Conservation (phyloP, 2,113 vertebrate genomes). For the Dissostichus mawsoni region DNA sequence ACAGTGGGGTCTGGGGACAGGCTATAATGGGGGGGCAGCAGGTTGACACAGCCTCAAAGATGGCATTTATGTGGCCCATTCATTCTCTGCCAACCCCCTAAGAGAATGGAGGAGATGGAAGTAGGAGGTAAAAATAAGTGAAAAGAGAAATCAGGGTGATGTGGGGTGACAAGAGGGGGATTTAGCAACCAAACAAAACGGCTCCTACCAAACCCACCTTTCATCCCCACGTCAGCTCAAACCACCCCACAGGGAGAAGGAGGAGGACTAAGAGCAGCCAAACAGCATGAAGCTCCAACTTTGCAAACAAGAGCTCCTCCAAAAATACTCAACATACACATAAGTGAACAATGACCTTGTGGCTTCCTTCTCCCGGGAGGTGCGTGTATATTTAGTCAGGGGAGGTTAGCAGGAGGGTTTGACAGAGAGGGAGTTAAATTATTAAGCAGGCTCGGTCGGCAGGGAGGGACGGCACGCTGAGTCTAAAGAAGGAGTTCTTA, state of each 20-base stretch:
- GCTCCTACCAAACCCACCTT: conserved; percentile 44
- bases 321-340: conserved; percentile 16
- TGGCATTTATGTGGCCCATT: conserved; percentile 43
- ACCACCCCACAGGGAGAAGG: conserved; percentile 22
- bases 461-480: conserved; percentile 49
- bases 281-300: conserved; percentile 33
- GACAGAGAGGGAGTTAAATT: conserved; percentile 65
- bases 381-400: conserved; percentile 63
- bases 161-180: not conserved
- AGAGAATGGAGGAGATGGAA: not conserved
- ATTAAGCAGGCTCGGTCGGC: conserved; percentile 62
- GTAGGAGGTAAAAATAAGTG: not conserved
- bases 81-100: conserved; percentile 33
- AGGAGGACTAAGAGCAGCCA: conserved; percentile 32
- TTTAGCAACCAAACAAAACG: conserved; percentile 27
- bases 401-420: conserved; percentile 46
- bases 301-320: conserved; percentile 21
- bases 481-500: conserved; percentile 54
- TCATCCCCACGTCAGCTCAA: conserved; percentile 25
- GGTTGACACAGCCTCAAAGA: conserved; percentile 40
- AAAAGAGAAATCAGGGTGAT: conserved; percentile 40
- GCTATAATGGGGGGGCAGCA: conserved; percentile 20
- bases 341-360: conserved; percentile 47
- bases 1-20: conserved; percentile 18
- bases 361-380: conserved; percentile 33